Evolutionary conservation across 2,888 invertebrate species (phyloP).

Genomic region (Rhagophthalmus giganteus): DNA sequence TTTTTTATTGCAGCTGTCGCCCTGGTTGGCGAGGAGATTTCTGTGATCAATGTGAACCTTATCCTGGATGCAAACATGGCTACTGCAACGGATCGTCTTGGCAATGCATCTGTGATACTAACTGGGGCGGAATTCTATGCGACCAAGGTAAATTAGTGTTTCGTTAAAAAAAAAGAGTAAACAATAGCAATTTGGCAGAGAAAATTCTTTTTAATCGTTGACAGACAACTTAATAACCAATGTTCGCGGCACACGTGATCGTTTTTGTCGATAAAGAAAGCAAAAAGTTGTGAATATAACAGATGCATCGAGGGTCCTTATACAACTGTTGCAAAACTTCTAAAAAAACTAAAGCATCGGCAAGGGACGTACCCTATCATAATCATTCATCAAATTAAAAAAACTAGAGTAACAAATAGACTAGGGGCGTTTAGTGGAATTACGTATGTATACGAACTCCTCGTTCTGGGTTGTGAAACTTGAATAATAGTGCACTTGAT

Average conservation of each 20-base stretch:
- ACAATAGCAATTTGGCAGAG: no score
- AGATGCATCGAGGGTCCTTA: conserved; percentile 38
- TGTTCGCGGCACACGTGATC: conserved; percentile 5
- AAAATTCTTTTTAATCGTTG: no score
- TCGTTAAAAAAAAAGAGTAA: conserved; percentile 1
- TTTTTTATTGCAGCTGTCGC: conserved; percentile 69
- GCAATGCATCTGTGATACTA: conserved; percentile 96
- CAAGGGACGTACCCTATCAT: conserved; percentile 33
- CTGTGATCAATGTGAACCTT: conserved; percentile 91
- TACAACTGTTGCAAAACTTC: conserved; percentile 45
- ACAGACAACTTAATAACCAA: no score
- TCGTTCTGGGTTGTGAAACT: conserved; percentile 35
- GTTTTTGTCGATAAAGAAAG: conserved; percentile 23
- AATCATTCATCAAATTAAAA: conserved; percentile 43
- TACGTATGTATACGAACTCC: conserved; percentile 32
- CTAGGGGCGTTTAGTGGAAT: conserved; percentile 30
- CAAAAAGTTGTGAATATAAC: conserved; percentile 32
- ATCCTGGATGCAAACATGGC: conserved; percentile 96
- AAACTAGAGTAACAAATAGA: conserved; percentile 31
- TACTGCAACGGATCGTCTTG: conserved; percentile 91
- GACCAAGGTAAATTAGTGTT: conserved; percentile 80
- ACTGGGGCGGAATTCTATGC: conserved; percentile 98
- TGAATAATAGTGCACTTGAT: conserved; percentile 41
- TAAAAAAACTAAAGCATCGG: conserved; percentile 45
- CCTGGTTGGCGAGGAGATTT: conserved; percentile 90